Percentiles rank a stretch among this genome's conserved stretches.
phyloP scores from a whole-genome alignment of 2,797 vertebrate genomes.

The Psittacula derbiana region DNA sequence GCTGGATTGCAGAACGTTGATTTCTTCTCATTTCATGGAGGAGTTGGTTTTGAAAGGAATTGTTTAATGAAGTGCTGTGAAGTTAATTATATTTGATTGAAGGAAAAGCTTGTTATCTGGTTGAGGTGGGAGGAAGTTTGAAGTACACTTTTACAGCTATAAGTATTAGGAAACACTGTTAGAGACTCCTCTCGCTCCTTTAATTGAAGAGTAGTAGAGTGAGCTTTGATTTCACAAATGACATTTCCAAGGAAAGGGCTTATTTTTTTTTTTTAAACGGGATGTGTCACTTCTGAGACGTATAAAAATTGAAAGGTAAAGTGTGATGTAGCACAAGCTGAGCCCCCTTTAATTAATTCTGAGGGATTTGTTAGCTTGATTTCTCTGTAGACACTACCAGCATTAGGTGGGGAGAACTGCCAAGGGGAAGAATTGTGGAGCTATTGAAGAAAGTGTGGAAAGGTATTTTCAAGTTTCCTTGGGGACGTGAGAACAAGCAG shows the following conservation, averaged over 20 bases:
- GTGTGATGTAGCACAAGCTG: not conserved
- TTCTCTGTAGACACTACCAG: not conserved
- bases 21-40: not conserved
- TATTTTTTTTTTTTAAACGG: not conserved
- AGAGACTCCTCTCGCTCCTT: not conserved
- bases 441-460: not conserved
- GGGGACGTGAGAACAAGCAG: not conserved
- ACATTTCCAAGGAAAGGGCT: not conserved
- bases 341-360: not conserved
- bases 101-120: not conserved
- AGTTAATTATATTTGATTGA: not conserved
- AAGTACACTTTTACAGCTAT: not conserved
- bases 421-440: not conserved
- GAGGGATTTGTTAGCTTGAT: not conserved
- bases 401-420: not conserved
- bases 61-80: not conserved
- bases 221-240: not conserved
- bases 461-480: not conserved
- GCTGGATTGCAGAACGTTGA: not conserved
- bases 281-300: not conserved
- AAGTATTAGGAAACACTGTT: not conserved
- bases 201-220: not conserved
- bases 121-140: slow-evolving; percentile 7
- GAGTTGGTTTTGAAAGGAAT: not conserved
- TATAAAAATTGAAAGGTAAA: not conserved